A percentile compares a stretch with the other conserved stretches of the same genome.
Conservation (phyloP, 2,888 invertebrate genomes). For the Drosophila limbata region DNA sequence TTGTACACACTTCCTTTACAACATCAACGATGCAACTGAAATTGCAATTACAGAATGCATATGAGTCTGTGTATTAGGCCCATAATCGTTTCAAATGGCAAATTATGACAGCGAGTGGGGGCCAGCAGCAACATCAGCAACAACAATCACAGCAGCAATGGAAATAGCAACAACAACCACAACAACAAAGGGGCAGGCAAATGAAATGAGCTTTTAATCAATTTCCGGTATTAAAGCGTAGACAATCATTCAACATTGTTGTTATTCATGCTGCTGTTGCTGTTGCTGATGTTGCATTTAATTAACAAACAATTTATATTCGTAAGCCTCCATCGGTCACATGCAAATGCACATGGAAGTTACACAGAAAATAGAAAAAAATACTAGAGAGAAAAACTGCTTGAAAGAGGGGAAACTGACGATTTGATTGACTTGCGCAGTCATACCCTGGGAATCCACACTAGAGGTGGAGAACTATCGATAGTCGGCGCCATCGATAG, state of each 20-base stretch:
- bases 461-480: too few species aligned
- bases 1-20: slow-evolving; percentile 50
- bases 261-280: slow-evolving; percentile 18
- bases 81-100: slow-evolving; percentile 73
- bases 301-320: slow-evolving; percentile 82
- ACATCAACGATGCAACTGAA: slow-evolving; percentile 39
- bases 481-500: too few species aligned
- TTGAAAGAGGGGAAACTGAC: background rate
- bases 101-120: slow-evolving; percentile 67
- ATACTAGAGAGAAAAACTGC: slow-evolving; percentile 18
- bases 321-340: slow-evolving; percentile 78
- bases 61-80: slow-evolving; percentile 38
- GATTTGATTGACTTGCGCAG: background rate
- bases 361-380: slow-evolving; percentile 34
- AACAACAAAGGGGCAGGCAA: slow-evolving; percentile 42
- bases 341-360: slow-evolving; percentile 67
- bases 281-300: slow-evolving; percentile 70
- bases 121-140: slow-evolving; percentile 13
- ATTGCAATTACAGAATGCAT: slow-evolving; percentile 45
- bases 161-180: slow-evolving; percentile 16
- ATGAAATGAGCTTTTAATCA: slow-evolving; percentile 80
- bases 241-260: slow-evolving; percentile 49
- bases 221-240: slow-evolving; percentile 77
- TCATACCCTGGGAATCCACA: slow-evolving; percentile 3
- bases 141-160: slow-evolving; percentile 27